These are phyloP conservation scores for Eurypyga helias DNA, from an alignment of 2,113 vertebrate genomes.

Conservation along the genomic window DNA sequence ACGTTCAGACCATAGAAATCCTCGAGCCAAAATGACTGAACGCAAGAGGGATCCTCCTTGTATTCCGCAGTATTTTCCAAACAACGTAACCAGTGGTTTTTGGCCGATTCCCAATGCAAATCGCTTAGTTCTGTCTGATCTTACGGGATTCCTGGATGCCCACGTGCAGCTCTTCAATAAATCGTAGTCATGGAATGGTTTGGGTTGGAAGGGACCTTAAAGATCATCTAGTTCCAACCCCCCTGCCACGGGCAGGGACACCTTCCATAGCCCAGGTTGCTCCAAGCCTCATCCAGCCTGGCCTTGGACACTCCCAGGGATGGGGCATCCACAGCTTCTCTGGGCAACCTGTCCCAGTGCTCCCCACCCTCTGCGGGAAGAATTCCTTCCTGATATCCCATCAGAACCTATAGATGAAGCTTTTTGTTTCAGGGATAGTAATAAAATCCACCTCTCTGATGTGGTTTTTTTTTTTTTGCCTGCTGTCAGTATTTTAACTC, in stretches of 20 bases:
- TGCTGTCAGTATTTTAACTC: background rate
- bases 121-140: background rate
- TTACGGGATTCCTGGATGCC: accelerated
- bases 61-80: accelerated
- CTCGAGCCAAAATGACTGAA: accelerated
- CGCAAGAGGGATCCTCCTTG: accelerated
- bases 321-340: too few species aligned
- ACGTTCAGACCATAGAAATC: accelerated
- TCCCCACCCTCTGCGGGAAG: too few species aligned
- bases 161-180: accelerated
- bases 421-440: background rate
- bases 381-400: too few species aligned
- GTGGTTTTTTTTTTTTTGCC: background rate
- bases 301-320: too few species aligned
- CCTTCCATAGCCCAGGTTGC: too few species aligned
- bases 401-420: background rate
- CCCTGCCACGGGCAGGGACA: too few species aligned
- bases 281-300: too few species aligned
- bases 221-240: too few species aligned
- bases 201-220: too few species aligned
- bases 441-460: background rate
- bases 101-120: background rate
- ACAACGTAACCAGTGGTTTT: accelerated
- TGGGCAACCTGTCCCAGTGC: too few species aligned
- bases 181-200: too few species aligned